These are phyloP conservation scores for Lochmaea crataegi DNA, from an alignment of 2,888 invertebrate species.

Conservation along the genomic window DNA sequence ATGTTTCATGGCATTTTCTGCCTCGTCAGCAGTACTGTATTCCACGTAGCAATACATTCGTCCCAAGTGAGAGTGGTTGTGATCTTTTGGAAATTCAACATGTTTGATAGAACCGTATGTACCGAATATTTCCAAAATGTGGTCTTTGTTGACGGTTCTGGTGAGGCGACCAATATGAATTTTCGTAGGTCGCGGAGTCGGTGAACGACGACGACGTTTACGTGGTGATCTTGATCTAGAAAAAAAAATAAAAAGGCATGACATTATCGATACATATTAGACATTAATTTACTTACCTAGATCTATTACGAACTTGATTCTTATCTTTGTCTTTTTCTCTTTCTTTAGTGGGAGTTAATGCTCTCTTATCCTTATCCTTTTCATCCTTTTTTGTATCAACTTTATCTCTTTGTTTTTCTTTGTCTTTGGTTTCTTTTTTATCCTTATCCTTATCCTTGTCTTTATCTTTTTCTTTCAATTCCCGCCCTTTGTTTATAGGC, in stretches of 20 bases:
- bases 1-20: slow-evolving; percentile 98
- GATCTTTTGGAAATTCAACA: slow-evolving; percentile 91
- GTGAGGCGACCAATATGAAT: slow-evolving; percentile 95
- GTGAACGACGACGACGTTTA: slow-evolving; percentile 83
- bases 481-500: slow-evolving; percentile 56
- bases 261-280: not conserved
- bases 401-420: slow-evolving; percentile 63
- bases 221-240: slow-evolving; percentile 72
- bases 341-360: slow-evolving; percentile 49
- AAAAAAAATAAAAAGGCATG: slow-evolving; percentile 8
- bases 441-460: slow-evolving; percentile 60
- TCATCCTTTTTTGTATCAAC: slow-evolving; percentile 57
- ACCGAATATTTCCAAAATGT: slow-evolving; percentile 91
- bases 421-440: slow-evolving; percentile 61
- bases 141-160: slow-evolving; percentile 91
- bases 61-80: slow-evolving; percentile 88
- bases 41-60: slow-evolving; percentile 96
- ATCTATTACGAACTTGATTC: slow-evolving; percentile 57
- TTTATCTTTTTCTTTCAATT: slow-evolving; percentile 63
- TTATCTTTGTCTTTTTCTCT: slow-evolving; percentile 57
- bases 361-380: slow-evolving; percentile 58
- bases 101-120: slow-evolving; percentile 87
- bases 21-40: slow-evolving; percentile 92
- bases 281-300: slow-evolving; percentile 57
- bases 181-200: slow-evolving; percentile 90